phyloP scores from a whole-genome alignment of 2,797 vertebrate species.

The Crocodylus rhombifer region DNA sequence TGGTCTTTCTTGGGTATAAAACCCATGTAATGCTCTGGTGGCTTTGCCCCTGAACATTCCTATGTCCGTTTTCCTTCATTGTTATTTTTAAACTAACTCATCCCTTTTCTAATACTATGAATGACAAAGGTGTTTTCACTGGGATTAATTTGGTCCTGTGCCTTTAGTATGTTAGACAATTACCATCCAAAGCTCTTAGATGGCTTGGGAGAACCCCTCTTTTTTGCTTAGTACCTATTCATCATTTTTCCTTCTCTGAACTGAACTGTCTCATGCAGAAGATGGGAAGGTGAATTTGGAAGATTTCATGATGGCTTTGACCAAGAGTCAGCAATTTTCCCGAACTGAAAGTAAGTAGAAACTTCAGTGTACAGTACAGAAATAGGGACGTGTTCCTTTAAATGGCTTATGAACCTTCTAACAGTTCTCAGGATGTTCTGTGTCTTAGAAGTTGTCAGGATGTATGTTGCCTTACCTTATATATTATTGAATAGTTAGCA shows the following conservation, averaged over 20 bases:
- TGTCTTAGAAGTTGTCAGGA: background rate
- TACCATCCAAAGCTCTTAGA: background rate
- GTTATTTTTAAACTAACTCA: background rate
- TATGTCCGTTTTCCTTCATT: background rate
- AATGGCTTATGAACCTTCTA: background rate
- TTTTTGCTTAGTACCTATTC: background rate
- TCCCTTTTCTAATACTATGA: background rate
- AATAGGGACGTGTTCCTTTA: background rate
- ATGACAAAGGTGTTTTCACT: background rate
- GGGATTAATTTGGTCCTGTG: background rate
- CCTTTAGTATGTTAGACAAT: background rate
- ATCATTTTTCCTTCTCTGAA: background rate
- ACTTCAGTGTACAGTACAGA: background rate
- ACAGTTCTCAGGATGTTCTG: background rate
- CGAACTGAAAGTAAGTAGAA: constrained; percentile 27
- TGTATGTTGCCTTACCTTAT: background rate
- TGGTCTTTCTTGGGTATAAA: background rate
- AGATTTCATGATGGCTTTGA: background rate
- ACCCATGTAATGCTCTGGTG: background rate
- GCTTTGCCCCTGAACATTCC: background rate
- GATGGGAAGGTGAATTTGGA: background rate
- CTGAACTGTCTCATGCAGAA: background rate
- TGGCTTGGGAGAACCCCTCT: no score
- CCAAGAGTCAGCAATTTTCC: background rate
- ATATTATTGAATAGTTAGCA: background rate